Conservation (phyloP, 2,888 invertebrate genomes). For the Melanostoma scalare region DNA sequence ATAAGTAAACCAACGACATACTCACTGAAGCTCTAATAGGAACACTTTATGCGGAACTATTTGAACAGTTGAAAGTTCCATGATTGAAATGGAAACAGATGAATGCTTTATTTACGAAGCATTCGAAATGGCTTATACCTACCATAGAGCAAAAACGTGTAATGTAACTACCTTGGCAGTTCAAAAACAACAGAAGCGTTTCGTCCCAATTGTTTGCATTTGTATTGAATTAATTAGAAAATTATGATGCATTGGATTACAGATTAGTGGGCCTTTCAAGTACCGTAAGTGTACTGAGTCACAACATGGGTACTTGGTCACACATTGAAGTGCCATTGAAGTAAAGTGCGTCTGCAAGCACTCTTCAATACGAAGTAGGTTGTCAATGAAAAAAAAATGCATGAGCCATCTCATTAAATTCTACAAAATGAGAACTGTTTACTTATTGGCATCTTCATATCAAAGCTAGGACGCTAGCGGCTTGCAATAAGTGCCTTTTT, state of each 20-base stretch:
- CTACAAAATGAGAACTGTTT: background rate
- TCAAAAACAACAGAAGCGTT: constrained; percentile 14
- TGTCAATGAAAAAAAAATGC: constrained; percentile 7
- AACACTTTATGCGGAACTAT: no score
- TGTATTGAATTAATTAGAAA: constrained; percentile 69
- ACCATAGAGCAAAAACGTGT: no score
- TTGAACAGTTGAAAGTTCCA: no score
- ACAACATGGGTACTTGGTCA: constrained; percentile 52
- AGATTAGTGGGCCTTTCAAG: constrained; percentile 62
- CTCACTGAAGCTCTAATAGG: no score
- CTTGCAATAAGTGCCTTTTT: constrained; percentile 47
- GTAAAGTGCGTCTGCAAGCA: constrained; percentile 54
- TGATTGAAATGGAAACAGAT: no score
- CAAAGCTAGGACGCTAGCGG: constrained; percentile 17
- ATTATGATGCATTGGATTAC: constrained; percentile 62
- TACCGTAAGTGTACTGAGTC: constrained; percentile 64
- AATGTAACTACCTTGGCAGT: no score
- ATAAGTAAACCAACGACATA: no score
- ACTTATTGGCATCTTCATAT: constrained; percentile 34
- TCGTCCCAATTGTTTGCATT: constrained; percentile 45
- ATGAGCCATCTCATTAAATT: constrained; percentile 27
- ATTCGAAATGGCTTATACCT: no score
- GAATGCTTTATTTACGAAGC: no score
- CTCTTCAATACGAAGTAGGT: constrained; percentile 35
- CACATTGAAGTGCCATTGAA: constrained; percentile 62